Evolutionary conservation across 2,888 invertebrate genomes (phyloP).

Genomic region (Archips xylosteana): DNA sequence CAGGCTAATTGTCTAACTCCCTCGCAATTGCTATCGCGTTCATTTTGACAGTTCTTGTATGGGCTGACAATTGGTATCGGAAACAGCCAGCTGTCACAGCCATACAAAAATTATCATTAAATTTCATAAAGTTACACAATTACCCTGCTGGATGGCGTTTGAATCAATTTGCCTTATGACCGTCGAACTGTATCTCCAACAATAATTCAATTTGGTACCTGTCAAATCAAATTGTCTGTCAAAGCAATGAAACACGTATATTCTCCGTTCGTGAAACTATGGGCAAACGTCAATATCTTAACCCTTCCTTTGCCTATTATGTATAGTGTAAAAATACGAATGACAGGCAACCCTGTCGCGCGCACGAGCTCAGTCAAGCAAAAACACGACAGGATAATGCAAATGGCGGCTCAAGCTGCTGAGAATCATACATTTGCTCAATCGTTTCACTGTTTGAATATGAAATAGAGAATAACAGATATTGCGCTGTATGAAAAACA

Average conservation of each 20-base stretch:
- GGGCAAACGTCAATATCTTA: neutral
- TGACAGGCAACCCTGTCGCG: neutral
- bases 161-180: too few relatives aligned
- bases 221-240: neutral
- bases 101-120: too few relatives aligned
- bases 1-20: too few relatives aligned
- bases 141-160: too few relatives aligned
- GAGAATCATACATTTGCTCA: conserved; percentile 18
- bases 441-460: conserved; percentile 1
- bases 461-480: neutral
- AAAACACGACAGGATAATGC: conserved; percentile 24
- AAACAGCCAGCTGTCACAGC: too few relatives aligned
- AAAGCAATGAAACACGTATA: neutral
- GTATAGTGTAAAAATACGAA: conserved; percentile 4
- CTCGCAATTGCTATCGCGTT: too few relatives aligned
- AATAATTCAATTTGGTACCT: neutral
- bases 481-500: neutral
- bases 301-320: neutral
- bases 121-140: too few relatives aligned
- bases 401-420: conserved; percentile 20
- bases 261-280: neutral
- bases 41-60: too few relatives aligned
- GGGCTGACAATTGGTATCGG: too few relatives aligned
- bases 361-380: conserved; percentile 13
- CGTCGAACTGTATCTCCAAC: too few relatives aligned